Evolutionary conservation across 2,888 invertebrate species (phyloP).

Genomic region (Lepidochitona cinerea): DNA sequence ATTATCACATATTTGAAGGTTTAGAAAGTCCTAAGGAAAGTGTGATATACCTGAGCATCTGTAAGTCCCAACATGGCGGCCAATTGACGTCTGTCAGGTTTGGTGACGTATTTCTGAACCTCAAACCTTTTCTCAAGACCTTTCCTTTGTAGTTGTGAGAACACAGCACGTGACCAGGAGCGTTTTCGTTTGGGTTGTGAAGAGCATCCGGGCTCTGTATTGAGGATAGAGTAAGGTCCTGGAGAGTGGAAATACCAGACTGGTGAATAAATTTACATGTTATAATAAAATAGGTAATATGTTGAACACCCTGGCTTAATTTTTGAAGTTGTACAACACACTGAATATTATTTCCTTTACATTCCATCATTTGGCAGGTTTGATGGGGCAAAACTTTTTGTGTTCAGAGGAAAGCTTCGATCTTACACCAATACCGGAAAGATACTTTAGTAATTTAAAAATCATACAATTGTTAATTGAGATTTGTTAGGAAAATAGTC

Average conservation of each 20-base stretch:
- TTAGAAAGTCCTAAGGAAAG: neutral
- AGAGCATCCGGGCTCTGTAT: constrained; percentile 42
- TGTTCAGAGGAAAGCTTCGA: no score
- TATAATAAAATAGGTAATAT: no score
- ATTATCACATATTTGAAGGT: neutral
- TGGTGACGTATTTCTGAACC: constrained; percentile 95
- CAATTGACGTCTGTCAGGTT: constrained; percentile 91
- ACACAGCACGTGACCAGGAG: constrained; percentile 96
- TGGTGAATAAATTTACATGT: no score
- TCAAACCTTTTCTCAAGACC: constrained; percentile 93
- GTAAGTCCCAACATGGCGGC: constrained; percentile 93
- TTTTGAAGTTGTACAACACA: no score
- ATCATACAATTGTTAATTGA: no score
- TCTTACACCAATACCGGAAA: no score
- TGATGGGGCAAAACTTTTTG: no score
- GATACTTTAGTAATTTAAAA: no score
- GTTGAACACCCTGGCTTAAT: no score
- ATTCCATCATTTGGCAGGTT: no score
- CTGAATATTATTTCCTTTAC: no score
- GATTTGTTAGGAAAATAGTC: no score
- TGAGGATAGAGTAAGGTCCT: constrained; percentile 63
- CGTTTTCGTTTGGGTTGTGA: constrained; percentile 80
- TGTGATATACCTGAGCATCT: constrained; percentile 84
- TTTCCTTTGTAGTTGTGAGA: constrained; percentile 94
- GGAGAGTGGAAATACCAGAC: constrained; percentile 14